These are phyloP conservation scores for Pedetes capensis DNA, from an alignment of 2,113 vertebrate genomes.

Conservation along the genomic window DNA sequence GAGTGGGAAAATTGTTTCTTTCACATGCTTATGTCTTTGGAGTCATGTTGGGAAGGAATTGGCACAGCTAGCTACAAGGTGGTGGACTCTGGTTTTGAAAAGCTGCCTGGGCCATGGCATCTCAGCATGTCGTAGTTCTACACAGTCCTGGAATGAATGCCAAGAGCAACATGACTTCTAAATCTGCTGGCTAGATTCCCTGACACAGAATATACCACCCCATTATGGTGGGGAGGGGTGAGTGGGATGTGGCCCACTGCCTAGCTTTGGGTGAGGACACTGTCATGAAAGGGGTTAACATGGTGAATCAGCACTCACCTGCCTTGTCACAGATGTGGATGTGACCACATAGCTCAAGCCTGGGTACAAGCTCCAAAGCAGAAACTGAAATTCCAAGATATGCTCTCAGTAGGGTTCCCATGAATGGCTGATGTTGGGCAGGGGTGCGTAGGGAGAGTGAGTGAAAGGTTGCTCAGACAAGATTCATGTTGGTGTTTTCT, in stretches of 20 bases:
- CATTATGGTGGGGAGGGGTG: neutral
- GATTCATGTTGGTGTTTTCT: neutral
- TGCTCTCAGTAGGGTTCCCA: neutral
- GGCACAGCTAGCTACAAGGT: neutral
- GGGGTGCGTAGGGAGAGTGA: neutral
- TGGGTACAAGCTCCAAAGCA: neutral
- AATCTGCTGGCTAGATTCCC: conserved; percentile 60
- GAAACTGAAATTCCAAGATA: neutral
- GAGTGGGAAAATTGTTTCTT: neutral
- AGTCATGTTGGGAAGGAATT: neutral
- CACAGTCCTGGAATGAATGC: neutral
- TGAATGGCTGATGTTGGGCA: neutral
- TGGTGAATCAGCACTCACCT: conserved; percentile 28
- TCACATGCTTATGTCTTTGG: neutral
- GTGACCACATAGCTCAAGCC: neutral
- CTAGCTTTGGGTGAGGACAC: conserved; percentile 3
- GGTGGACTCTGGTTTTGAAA: neutral
- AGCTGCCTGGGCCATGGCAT: neutral
- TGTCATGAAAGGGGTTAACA: conserved; percentile 22
- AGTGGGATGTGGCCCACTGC: conserved; percentile 9
- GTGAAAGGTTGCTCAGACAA: neutral
- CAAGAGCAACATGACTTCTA: conserved; percentile 46
- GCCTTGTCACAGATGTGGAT: neutral
- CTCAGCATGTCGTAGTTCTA: neutral
- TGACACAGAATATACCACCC: neutral